phyloP scores from a whole-genome alignment of 2,113 vertebrate species.

The Osmerus eperlanus region DNA sequence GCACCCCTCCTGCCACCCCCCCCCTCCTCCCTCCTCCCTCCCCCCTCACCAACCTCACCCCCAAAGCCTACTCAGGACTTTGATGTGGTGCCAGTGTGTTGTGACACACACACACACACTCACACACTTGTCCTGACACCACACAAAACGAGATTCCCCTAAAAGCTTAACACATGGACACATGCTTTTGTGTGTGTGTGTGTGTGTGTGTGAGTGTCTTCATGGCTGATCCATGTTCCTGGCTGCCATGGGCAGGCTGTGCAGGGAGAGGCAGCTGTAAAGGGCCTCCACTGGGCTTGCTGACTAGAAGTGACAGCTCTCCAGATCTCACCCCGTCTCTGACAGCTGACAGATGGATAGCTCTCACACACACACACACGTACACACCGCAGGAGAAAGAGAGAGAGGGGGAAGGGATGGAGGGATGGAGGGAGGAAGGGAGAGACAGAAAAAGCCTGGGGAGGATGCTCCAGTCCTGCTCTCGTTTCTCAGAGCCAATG shows the following conservation, averaged over 20 bases:
- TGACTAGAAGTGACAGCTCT: constrained; percentile 95
- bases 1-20: constrained; percentile 31
- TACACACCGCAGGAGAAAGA: constrained; percentile 85
- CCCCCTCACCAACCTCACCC: constrained; percentile 10
- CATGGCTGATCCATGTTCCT: constrained; percentile 62
- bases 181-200: constrained; percentile 1
- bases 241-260: constrained; percentile 80
- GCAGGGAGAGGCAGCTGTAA: constrained; percentile 83
- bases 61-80: constrained; percentile 24
- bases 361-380: constrained; percentile 62
- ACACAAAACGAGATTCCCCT: background rate
- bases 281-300: constrained; percentile 81
- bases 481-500: constrained; percentile 87
- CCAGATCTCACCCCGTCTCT: constrained; percentile 92
- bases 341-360: constrained; percentile 99
- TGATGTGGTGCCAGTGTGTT: constrained; percentile 27
- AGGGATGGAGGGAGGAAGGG: constrained; percentile 32
- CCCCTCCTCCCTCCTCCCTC: constrained; percentile 19
- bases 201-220: constrained; percentile 53
- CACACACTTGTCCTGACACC: constrained; percentile 4
- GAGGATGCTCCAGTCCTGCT: constrained; percentile 88
- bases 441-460: constrained; percentile 74
- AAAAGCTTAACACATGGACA: constrained; percentile 1
- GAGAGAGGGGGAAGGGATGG: constrained; percentile 34
- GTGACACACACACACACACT: constrained; percentile 5